A percentile compares a stretch with the other conserved stretches of the same genome.
Conservation (phyloP, 1,140 invertebrate genomes). For the Camponotus floridanus region DNA sequence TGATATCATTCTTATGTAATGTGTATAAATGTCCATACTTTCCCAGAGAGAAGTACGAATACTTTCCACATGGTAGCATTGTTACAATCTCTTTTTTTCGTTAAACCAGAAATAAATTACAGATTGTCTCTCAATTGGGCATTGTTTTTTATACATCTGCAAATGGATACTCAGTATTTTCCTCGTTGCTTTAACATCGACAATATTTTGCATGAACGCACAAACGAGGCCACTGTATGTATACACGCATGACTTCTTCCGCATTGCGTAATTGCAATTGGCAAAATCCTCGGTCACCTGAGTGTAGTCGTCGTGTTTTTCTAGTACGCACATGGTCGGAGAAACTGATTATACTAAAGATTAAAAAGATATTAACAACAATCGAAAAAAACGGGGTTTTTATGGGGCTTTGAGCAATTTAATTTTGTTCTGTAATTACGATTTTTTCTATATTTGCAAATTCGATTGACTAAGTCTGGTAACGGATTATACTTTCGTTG, state of each 20-base stretch:
- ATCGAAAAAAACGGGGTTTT: neutral
- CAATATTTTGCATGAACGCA: neutral
- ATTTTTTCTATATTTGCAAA: neutral
- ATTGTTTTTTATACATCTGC: neutral
- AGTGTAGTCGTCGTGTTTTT: slow-evolving; percentile 41
- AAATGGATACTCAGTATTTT: neutral
- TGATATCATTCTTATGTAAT: neutral
- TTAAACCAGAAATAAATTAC: neutral
- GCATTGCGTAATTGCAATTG: slow-evolving; percentile 52
- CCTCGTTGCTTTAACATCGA: slow-evolving; percentile 6
- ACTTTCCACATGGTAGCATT: neutral
- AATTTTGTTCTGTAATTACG: neutral
- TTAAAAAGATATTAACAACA: slow-evolving; percentile 16
- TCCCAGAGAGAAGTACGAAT: neutral
- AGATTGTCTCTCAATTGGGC: neutral
- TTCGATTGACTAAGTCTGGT: neutral
- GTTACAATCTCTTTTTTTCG: too few species aligned
- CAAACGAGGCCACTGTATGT: slow-evolving; percentile 8
- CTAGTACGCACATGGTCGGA: neutral
- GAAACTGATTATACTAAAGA: slow-evolving; percentile 52
- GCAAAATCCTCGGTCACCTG: slow-evolving; percentile 12
- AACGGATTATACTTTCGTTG: neutral
- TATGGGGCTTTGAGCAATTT: slow-evolving; percentile 4
- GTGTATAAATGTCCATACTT: neutral
- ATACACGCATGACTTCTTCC: slow-evolving; percentile 29